phyloP scores from a whole-genome alignment of 2,797 vertebrate genomes.

The Agapornis canus region DNA sequence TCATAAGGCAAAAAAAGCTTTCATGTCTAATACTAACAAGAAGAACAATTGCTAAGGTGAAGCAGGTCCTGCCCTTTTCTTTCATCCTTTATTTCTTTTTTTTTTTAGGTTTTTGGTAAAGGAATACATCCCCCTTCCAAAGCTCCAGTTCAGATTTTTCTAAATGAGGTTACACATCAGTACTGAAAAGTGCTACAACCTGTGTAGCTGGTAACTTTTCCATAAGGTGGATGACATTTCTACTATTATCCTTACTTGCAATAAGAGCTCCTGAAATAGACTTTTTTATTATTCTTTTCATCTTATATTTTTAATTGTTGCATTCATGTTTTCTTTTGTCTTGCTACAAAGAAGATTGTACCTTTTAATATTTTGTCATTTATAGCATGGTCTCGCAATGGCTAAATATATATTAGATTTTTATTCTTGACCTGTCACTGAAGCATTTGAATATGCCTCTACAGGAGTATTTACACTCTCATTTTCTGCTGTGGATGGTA shows the following conservation, averaged over 20 bases:
- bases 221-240: background rate
- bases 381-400: background rate
- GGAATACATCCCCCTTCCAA: background rate
- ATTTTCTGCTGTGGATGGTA: background rate
- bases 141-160: background rate
- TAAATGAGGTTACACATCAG: background rate
- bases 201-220: background rate
- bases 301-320: background rate
- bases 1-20: background rate
- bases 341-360: background rate
- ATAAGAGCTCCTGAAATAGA: accelerated
- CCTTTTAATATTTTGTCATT: background rate
- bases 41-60: background rate
- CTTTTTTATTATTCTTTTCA: background rate
- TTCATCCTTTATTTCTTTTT: background rate
- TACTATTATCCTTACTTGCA: background rate
- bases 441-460: background rate
- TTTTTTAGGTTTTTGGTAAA: background rate
- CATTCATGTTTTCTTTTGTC: background rate
- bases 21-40: background rate
- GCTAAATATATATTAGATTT: background rate
- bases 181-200: background rate
- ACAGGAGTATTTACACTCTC: background rate
- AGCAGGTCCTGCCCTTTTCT: background rate
- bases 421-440: background rate